Conservation (phyloP, 2,888 invertebrate genomes). For the Coronaproctus castanopsis region DNA sequence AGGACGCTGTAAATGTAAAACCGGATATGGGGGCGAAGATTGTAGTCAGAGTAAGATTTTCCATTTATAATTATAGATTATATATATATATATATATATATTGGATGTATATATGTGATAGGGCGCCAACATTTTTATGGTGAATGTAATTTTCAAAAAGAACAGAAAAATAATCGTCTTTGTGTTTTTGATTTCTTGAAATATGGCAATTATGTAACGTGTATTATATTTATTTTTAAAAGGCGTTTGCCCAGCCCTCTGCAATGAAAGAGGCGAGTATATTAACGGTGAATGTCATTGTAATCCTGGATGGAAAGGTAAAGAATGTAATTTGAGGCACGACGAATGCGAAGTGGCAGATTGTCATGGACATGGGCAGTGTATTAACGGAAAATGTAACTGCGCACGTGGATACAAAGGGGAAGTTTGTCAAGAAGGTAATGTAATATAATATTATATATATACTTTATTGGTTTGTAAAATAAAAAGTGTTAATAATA, state of each 20-base stretch:
- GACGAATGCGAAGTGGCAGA: conserved; percentile 92
- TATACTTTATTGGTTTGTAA: not conserved
- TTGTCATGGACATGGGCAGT: conserved; percentile 90
- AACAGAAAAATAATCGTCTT: too few relatives aligned
- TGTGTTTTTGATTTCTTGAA: too few relatives aligned
- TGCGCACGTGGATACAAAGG: conserved; percentile 90
- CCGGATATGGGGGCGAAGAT: conserved; percentile 88
- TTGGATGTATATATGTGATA: too few relatives aligned
- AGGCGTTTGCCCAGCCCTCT: conserved; percentile 90
- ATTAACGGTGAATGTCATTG: conserved; percentile 92
- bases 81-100: too few relatives aligned
- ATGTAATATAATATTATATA: conserved; percentile 23
- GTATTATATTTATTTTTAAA: too few relatives aligned
- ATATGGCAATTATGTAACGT: too few relatives aligned
- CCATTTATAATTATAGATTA: too few relatives aligned
- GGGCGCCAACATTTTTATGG: too few relatives aligned
- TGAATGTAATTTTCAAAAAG: too few relatives aligned
- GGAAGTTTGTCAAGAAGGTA: conserved; percentile 77
- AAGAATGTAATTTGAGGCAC: conserved; percentile 83
- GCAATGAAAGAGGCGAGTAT: conserved; percentile 91
- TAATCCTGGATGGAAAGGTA: conserved; percentile 95
- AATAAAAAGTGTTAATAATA: too few relatives aligned
- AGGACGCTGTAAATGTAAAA: conserved; percentile 88
- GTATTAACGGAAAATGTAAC: conserved; percentile 82
- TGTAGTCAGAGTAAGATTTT: conserved; percentile 92